Evolutionary conservation across 2,113 vertebrate species (phyloP).

Genomic region (Pristiophorus japonicus): DNA sequence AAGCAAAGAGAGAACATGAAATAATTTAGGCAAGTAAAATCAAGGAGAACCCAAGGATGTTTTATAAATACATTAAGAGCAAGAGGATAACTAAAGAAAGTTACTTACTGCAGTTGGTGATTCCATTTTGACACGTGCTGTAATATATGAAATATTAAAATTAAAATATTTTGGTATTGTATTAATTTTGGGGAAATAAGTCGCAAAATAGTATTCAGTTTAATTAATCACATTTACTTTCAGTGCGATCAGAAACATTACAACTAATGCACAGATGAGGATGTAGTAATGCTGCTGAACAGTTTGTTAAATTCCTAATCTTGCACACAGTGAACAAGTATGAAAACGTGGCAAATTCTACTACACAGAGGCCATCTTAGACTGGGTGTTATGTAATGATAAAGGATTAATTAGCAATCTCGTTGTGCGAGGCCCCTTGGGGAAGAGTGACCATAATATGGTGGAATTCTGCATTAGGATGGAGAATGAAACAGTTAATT

Average conservation of each 20-base stretch:
- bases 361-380: too few species aligned
- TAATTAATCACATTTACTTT: neutral
- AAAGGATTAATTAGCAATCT: too few species aligned
- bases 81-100: too few species aligned
- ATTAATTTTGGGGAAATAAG: neutral
- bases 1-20: too few species aligned
- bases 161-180: neutral
- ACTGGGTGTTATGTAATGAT: too few species aligned
- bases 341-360: neutral
- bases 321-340: neutral
- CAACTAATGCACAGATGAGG: neutral
- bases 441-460: too few species aligned
- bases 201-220: neutral
- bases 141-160: slow-evolving; percentile 2
- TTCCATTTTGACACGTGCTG: slow-evolving; percentile 14
- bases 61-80: too few species aligned
- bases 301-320: neutral
- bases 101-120: neutral
- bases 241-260: neutral
- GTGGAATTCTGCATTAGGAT: too few species aligned
- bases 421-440: too few species aligned
- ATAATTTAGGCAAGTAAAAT: too few species aligned
- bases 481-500: too few species aligned
- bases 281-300: neutral
- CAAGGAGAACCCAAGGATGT: too few species aligned